Evolutionary conservation across 2,797 vertebrate species (phyloP), one percentile per base, ranked within the genome.

Genomic region (Ambastaia sidthimunki): DNA sequence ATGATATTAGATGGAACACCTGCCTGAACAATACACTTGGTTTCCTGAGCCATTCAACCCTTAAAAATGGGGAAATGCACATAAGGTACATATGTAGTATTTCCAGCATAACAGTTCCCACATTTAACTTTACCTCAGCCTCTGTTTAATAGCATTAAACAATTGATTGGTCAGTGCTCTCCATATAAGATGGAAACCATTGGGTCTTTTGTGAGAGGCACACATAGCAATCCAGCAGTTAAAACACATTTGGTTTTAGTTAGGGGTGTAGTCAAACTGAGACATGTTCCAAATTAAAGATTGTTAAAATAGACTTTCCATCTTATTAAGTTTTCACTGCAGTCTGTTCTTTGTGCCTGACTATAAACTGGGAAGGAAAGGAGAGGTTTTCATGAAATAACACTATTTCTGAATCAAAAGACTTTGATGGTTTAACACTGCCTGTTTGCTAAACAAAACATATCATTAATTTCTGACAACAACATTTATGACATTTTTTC

Each of bases 231-330:
- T 68, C 41, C 69, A 60, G 59, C 34, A 73, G 75, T 52, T 73
- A 68, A 83, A 65, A 73, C 55, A 82, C 85, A 84, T 87, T 88
- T 82, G 82, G 71, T 86, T 84, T 81, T 74, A 70, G 68, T 86
- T 81, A 84, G 48, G 41, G 55, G 63, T 50, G 65, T 66, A 41
- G 70, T 69, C 72, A 72, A 76, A 78, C 21, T 21, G 13, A 80
- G 68, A 72, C 74, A 71, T 82, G 67, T 67, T 84, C 82, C 68
- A 44, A 82, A 71, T 82, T 75, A 86, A 82, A 59, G 67, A 82
- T 54, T 71, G 71, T 74, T 23, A 63, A 73, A 68, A 72, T 55
- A 13, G 3, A 23, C 16, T 66, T 66, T 72, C 28, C 28, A 28
- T 72, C 23, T 71, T 78, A 66, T 80, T 80, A 81, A 67, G 68